Evolutionary conservation across 2,113 vertebrate genomes (phyloP), one percentile per base, ranked within the genome.

Genomic region (Paedocypris sp.): DNA sequence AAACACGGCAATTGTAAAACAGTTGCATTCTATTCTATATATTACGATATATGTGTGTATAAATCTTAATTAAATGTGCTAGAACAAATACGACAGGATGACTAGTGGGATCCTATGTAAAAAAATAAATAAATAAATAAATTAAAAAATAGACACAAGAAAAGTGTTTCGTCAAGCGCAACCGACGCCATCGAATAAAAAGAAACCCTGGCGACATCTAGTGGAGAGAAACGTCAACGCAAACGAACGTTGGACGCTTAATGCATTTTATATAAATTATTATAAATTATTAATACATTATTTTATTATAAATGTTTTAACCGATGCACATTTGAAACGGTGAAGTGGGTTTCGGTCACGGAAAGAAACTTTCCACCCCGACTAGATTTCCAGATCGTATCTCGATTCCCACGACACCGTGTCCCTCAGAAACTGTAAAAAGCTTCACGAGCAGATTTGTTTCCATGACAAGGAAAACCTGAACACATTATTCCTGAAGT

Each of bases 131-230:
- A n/a, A n/a, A n/a, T n/a, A n/a, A n/a, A n/a, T n/a, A n/a, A n/a
- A n/a, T n/a, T n/a, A n/a, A n/a, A n/a, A n/a, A n/a, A n/a, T n/a
- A n/a, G n/a, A n/a, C n/a, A n/a, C n/a, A n/a, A n/a, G n/a, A n/a
- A n/a, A n/a, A n/a, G n/a, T n/a, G n/a, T 36, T 50, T 13, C 20
- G 16, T 25, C 25, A 41, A 57, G 2, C 35, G 28, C 39, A 25
- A 51, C 31, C 46, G 15, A 11, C 16, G 15, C 29, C 49, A 38
- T 64, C 47, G 31, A 53, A 69, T 50, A 64, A 77, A 79, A 80
- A 75, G 72, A 75, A 75, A 75, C 69, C 79, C 74, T 80, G 74
- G 74, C 81, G 82, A 79, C 80, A 81, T 77, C 77, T 71, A 78
- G 78, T 82, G 78, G 82, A 67, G 66, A 72, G 67, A 76, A 68